Conservation (phyloP, 2,113 vertebrate species). For the Tragelaphus imberbis region DNA sequence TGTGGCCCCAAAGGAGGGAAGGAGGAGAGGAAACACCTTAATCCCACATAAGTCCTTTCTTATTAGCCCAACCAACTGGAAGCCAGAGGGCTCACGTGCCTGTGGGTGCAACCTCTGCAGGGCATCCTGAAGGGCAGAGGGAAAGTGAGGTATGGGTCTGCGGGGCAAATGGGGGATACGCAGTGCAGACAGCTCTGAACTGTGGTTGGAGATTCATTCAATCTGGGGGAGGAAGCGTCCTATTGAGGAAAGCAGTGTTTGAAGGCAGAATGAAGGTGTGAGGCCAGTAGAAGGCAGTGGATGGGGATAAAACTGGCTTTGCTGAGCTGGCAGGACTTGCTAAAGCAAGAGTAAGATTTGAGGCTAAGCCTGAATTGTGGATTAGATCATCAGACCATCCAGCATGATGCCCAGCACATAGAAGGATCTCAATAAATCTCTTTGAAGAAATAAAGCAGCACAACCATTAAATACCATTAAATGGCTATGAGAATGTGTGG, state of each 20-base stretch:
- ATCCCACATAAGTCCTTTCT: background rate
- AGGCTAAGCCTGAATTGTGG: background rate
- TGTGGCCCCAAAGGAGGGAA: background rate
- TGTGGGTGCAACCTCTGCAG: background rate
- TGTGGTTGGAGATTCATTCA: background rate
- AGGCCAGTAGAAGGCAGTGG: background rate
- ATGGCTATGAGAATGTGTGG: background rate
- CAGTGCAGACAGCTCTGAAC: background rate
- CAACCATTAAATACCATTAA: background rate
- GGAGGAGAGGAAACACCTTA: background rate
- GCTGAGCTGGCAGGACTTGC: background rate
- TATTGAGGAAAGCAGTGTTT: background rate
- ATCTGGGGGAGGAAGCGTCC: background rate
- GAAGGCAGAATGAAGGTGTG: background rate
- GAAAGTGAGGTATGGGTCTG: background rate
- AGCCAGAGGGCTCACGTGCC: background rate
- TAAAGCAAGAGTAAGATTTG: background rate
- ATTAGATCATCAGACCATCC: background rate
- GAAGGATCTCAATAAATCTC: background rate
- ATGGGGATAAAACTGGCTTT: background rate
- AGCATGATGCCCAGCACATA: background rate
- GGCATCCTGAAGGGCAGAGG: background rate
- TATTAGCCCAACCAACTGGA: background rate
- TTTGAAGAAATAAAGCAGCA: background rate
- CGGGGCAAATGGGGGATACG: background rate